A percentile compares a stretch with the other conserved stretches of the same genome.
phyloP scores from a whole-genome alignment of 1,140 invertebrate species.

The Cyrtorhinus lividipennis region DNA sequence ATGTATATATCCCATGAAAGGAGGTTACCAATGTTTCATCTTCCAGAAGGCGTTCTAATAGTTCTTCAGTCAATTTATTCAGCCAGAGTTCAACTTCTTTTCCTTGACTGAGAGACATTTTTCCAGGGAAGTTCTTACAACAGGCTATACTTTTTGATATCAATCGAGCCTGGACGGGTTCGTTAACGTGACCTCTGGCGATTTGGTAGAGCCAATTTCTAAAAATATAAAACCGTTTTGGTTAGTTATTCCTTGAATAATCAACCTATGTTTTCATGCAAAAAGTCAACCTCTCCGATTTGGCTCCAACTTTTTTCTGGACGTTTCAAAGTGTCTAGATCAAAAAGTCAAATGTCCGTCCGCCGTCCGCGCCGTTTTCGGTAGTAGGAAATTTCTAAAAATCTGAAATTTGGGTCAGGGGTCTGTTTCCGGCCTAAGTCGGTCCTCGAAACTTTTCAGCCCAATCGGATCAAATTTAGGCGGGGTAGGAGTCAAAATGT shows the following conservation, averaged over 20 bases:
- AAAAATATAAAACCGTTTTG: conserved; percentile 24
- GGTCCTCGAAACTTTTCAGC: too few species aligned
- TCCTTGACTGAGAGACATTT: conserved; percentile 51
- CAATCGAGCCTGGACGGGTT: conserved; percentile 66
- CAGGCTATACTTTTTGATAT: conserved; percentile 89
- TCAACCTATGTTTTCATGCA: too few species aligned
- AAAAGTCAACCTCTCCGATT: too few species aligned
- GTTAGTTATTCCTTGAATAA: too few species aligned
- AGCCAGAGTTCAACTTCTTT: conserved; percentile 70
- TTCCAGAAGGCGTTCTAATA: conserved; percentile 67
- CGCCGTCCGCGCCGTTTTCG: neutral
- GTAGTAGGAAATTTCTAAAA: too few species aligned
- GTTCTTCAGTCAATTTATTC: conserved; percentile 59
- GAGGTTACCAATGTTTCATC: conserved; percentile 37
- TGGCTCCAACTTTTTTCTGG: too few species aligned
- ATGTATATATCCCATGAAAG: neutral
- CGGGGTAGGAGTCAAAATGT: too few species aligned
- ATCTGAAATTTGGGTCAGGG: too few species aligned
- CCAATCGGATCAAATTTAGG: too few species aligned
- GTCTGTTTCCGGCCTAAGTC: too few species aligned
- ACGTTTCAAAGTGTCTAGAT: too few species aligned
- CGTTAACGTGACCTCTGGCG: conserved; percentile 71
- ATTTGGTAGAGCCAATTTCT: conserved; percentile 76
- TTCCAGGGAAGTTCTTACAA: conserved; percentile 84
- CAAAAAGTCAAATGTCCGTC: too few species aligned